Evolutionary conservation across 2,888 invertebrate species (phyloP), one percentile per base, ranked within the genome.

Genomic region (Hipparchia sbordonii): DNA sequence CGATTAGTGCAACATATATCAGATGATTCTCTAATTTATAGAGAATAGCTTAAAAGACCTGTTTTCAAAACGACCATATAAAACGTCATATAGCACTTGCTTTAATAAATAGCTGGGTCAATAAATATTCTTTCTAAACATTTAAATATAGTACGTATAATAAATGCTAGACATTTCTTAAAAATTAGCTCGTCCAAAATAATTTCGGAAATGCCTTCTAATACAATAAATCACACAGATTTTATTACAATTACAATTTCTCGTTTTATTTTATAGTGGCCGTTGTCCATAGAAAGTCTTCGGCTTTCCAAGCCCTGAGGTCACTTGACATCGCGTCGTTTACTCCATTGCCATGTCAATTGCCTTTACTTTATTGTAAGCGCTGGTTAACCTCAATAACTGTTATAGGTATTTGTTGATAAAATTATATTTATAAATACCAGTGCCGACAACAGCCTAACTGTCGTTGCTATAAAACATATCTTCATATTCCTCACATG

Each of bases 321-420:
- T 74, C 74, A 74, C 65, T 62, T 72, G 69, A 71, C 71, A 61
- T 74, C 68, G 71, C 69, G 71, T 73, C 71, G 71, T 73, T 71
- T 62, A 69, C 71, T 72, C 61, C 54, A 72, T 72, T 69, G 66
- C 66, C 61, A 66, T 66, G 71, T 72, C 71, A 69, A 69, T 60
- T 65, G 66, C 66, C 65, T 71, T 71, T 65, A 69, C 67, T 71
- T 74, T 74, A 72, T 72, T 61, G 61, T 59, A 6, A 48, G 39
- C 48, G 69, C 68, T 68, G 68, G 71, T 67, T 72, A 72, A 71
- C 61, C 71, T 70, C 60, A 66, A 69, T 72, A 66, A 69, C 54
- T 65, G 48, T 70, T 70, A 4, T 39, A 39, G 39, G 39, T 39
- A 72, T 70, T 72, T 70, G 62, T 70, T 70, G 56, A 62, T 46